Evolutionary conservation across 1,140 invertebrate genomes (phyloP), one percentile per base, ranked within the genome.

Genomic region (Drosophila rufa): DNA sequence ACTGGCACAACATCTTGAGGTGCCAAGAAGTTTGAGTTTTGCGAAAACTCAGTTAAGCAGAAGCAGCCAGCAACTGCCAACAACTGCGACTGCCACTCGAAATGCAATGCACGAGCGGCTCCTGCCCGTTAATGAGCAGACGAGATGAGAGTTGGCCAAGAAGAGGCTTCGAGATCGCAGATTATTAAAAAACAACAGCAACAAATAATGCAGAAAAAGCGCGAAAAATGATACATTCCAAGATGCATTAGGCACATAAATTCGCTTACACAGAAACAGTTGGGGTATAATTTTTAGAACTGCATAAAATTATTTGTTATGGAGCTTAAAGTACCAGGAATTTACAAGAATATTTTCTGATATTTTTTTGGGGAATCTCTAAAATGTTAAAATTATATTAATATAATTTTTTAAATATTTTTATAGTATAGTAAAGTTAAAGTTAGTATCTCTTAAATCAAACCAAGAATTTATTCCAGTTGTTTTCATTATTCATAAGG

Each of bases 21-120:
- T 79, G 82, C 59, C 53, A 75, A 73, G 70, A 84, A 85, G 77
- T 79, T 80, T 70, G 40, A 55, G 67, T 46, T 71, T 64, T 60
- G 27, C 53, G 42, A 76, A 75, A 58, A 80, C 56, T 30, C 42
- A 80, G 46, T 51, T 48, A 65, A 64, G 68, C 78, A 66, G 60
- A 25, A 57, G 46, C 65, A 69, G 33, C 46, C 60, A 48, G 33
- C 27, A 57, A 43, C 46, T 57, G 51, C 60, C 48, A 56, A 27
- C 38, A 43, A 47, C 38, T 65, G 17, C 60, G 62, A 46, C 48
- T 58, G 6, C 30, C 60, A 50, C 60, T 61, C 66, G 19, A 70
- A 65, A 67, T 62, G 53, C 46, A 57, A 66, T 82, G 75, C 80
- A 75, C 61, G 75, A 82, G 80, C 80, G 65, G 51, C 38, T 19